Evolutionary conservation across 2,113 vertebrate genomes (phyloP).

Genomic region (Ptychochromis oligacanthus): DNA sequence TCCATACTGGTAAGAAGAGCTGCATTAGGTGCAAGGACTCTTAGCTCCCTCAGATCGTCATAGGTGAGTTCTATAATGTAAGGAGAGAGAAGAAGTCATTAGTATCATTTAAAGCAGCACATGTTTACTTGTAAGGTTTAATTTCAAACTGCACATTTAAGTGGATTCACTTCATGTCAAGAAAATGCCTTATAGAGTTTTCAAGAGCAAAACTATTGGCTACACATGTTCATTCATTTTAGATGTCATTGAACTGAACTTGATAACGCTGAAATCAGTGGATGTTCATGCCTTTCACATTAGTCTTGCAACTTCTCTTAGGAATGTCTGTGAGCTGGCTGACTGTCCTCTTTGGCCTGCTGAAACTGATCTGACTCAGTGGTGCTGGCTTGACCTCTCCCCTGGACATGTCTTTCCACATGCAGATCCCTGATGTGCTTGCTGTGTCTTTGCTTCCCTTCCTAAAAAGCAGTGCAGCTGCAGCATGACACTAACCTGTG

Average conservation of each 20-base stretch:
- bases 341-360: neutral
- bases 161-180: neutral
- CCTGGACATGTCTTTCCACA: neutral
- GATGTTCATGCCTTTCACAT: neutral
- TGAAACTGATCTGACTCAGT: neutral
- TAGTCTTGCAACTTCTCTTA: too few species aligned
- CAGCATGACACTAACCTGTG: neutral
- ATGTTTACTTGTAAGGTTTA: neutral
- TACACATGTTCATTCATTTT: neutral
- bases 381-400: neutral
- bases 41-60: too few species aligned
- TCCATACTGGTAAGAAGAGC: too few species aligned
- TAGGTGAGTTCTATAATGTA: too few species aligned
- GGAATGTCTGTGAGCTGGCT: too few species aligned
- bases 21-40: too few species aligned
- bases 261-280: neutral
- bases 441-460: neutral
- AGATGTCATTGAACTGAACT: neutral
- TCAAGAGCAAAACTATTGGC: neutral
- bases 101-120: neutral
- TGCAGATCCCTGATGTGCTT: neutral
- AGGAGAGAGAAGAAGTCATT: too few species aligned
- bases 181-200: neutral
- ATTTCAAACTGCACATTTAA: too few species aligned
- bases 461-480: neutral